Conservation (phyloP, 2,888 invertebrate species). For the Cheilosia vernalis region DNA sequence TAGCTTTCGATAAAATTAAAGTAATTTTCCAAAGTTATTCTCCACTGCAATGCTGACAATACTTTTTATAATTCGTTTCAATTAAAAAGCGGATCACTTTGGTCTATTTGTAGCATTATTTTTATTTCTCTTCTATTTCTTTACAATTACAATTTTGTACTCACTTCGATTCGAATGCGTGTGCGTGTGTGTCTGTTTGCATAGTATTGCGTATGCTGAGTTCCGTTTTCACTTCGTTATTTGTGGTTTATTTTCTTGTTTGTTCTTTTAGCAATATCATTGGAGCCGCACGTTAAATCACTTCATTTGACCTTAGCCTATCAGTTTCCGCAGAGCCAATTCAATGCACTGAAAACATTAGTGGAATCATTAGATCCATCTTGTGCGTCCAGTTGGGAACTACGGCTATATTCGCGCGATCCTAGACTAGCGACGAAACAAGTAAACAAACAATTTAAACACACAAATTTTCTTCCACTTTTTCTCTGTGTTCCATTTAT, state of each 20-base stretch:
- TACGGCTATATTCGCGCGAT: slow-evolving; percentile 94
- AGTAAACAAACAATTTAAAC: slow-evolving; percentile 51
- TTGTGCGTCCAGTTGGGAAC: slow-evolving; percentile 90
- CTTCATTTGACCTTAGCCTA: slow-evolving; percentile 95
- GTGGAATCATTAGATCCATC: slow-evolving; percentile 89
- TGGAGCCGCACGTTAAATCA: slow-evolving; percentile 93
- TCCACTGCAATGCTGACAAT: no score
- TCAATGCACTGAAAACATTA: slow-evolving; percentile 88
- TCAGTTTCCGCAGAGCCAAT: slow-evolving; percentile 90
- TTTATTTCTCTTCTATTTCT: not conserved
- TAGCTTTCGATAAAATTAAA: no score
- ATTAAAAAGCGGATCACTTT: not conserved
- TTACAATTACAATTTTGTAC: not conserved
- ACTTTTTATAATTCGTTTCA: not conserved
- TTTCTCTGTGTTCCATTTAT: not conserved
- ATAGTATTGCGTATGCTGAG: slow-evolving; percentile 52
- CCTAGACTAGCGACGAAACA: slow-evolving; percentile 87
- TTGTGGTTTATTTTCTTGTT: slow-evolving; percentile 71
- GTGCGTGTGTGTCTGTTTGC: slow-evolving; percentile 12
- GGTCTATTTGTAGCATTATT: not conserved
- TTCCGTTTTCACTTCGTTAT: slow-evolving; percentile 68
- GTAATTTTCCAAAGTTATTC: no score
- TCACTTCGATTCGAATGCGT: not conserved
- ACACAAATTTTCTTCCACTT: not conserved
- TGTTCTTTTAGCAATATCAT: slow-evolving; percentile 86